phyloP scores from a whole-genome alignment of 2,113 vertebrate species.

The Macrotus californicus region DNA sequence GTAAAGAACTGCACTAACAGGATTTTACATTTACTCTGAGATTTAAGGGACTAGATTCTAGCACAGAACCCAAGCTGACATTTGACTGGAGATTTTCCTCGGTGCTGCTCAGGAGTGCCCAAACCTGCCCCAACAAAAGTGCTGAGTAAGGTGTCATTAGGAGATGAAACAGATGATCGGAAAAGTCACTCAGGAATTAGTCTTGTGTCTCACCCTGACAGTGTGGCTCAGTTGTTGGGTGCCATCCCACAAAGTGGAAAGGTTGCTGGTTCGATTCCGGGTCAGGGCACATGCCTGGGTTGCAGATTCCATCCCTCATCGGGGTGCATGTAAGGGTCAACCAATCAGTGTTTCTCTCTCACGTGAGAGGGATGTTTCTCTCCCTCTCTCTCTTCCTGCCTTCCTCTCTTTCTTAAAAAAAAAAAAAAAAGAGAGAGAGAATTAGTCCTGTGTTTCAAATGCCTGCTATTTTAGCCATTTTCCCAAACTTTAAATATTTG shows the following conservation, averaged over 20 bases:
- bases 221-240: no score
- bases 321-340: no score
- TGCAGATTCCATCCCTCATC: no score
- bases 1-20: constrained; percentile 72
- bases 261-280: no score
- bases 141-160: background rate
- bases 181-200: background rate
- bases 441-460: background rate
- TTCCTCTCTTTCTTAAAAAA: no score
- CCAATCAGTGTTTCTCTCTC: no score
- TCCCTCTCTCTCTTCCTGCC: no score
- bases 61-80: background rate
- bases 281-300: no score
- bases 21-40: background rate
- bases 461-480: background rate
- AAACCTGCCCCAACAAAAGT: background rate
- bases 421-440: no score
- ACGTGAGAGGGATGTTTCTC: no score
- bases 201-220: background rate
- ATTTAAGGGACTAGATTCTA: background rate
- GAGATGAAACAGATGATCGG: background rate
- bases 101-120: background rate
- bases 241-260: no score
- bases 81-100: background rate
- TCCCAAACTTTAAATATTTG: background rate